Percentiles rank a stretch among this genome's conserved stretches.
Conservation (phyloP, 2,888 invertebrate species). For the Tiliacea citrago region DNA sequence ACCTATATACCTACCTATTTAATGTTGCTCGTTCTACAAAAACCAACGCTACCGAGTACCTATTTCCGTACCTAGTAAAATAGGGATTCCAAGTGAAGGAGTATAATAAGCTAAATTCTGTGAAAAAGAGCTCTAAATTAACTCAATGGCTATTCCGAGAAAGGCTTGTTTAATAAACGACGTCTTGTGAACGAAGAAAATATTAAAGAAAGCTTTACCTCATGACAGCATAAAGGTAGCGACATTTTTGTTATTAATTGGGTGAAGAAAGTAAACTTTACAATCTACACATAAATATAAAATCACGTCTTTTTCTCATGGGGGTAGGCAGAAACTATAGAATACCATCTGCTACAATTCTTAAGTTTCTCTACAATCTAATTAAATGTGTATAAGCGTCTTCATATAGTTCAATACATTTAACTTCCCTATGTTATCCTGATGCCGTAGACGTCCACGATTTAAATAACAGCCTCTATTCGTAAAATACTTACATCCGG, state of each 20-base stretch:
- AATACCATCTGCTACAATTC: no score
- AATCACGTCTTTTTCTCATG: no score
- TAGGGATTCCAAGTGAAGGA: background rate
- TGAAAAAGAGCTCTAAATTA: conserved; percentile 24
- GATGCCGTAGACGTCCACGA: no score
- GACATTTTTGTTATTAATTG: background rate
- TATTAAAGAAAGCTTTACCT: background rate
- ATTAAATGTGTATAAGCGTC: no score
- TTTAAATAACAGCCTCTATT: background rate
- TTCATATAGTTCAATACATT: no score
- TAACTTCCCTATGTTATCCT: no score
- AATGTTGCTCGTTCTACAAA: background rate
- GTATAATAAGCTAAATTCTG: conserved; percentile 33
- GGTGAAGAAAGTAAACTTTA: background rate
- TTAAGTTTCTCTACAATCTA: no score
- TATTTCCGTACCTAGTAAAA: background rate
- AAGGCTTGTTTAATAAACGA: conserved; percentile 18
- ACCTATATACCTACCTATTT: background rate
- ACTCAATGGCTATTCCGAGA: conserved; percentile 22
- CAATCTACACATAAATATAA: no score
- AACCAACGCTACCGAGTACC: background rate
- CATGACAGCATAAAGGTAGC: background rate
- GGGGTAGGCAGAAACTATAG: no score
- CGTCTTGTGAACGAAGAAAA: conserved; percentile 8
- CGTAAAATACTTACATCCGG: background rate